phyloP scores from a whole-genome alignment of 2,888 invertebrate genomes.

The Epiblema foenella region DNA sequence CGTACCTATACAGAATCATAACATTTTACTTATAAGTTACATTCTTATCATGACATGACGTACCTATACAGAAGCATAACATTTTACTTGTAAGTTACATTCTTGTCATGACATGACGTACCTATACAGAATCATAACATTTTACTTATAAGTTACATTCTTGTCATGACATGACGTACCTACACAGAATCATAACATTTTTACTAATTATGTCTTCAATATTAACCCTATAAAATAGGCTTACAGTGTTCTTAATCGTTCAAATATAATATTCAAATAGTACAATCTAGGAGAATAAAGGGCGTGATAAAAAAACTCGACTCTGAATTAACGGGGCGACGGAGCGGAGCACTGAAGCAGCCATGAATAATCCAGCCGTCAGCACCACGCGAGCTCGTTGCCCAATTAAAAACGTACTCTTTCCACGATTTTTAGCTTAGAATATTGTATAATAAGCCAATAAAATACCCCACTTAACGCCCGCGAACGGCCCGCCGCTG shows the following conservation, averaged over 20 bases:
- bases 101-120: too few relatives aligned
- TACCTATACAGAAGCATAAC: too few relatives aligned
- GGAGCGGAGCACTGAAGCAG: conserved; percentile 77
- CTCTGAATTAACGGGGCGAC: conserved; percentile 68
- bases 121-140: too few relatives aligned
- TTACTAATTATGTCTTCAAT: too few relatives aligned
- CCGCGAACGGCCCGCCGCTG: conserved; percentile 68
- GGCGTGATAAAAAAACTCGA: conserved; percentile 65
- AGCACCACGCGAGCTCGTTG: conserved; percentile 79
- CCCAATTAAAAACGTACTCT: conserved; percentile 85
- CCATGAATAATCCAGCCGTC: conserved; percentile 83
- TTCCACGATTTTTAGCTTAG: conserved; percentile 85
- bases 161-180: too few relatives aligned
- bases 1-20: too few relatives aligned
- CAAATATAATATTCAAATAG: conserved; percentile 56
- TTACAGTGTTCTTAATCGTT: conserved; percentile 52
- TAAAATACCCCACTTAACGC: conserved; percentile 84
- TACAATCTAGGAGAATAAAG: conserved; percentile 57
- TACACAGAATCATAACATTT: too few relatives aligned
- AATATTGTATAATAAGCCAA: conserved; percentile 85
- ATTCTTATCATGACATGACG: too few relatives aligned
- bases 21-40: too few relatives aligned
- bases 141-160: too few relatives aligned
- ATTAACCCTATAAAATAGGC: not conserved
- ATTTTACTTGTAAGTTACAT: too few relatives aligned